These are phyloP conservation scores for Cosmia trapezina DNA, from an alignment of 2,888 invertebrate genomes.

Conservation along the genomic window DNA sequence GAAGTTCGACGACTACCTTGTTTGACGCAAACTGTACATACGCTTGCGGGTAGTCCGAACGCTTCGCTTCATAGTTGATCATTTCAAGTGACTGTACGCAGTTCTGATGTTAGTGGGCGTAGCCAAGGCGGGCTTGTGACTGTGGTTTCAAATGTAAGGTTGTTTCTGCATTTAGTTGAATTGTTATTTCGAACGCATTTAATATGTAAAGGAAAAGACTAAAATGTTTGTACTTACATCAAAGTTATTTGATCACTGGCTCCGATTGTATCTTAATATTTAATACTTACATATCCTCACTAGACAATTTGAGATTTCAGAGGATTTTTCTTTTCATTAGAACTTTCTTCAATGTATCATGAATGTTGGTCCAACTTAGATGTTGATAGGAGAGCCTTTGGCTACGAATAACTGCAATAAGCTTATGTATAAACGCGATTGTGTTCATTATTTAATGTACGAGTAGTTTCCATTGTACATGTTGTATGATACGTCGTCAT, in stretches of 20 bases:
- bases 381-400: constrained; percentile 54
- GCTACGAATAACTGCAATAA: constrained; percentile 72
- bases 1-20: constrained; percentile 88
- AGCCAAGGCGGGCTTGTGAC: constrained; percentile 49
- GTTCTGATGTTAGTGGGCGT: constrained; percentile 53
- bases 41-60: constrained; percentile 77
- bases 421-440: constrained; percentile 76
- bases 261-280: constrained; percentile 28
- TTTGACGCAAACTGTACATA: constrained; percentile 74
- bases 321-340: constrained; percentile 27
- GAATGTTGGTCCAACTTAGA: constrained; percentile 51
- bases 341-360: constrained; percentile 27
- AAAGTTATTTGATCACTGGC: constrained; percentile 28
- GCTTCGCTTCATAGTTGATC: constrained; percentile 68
- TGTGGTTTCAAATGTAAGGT: constrained; percentile 21
- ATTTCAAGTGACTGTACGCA: constrained; percentile 55
- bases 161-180: constrained; percentile 48
- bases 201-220: constrained; percentile 39
- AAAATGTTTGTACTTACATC: constrained; percentile 33
- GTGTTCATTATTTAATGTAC: constrained; percentile 86
- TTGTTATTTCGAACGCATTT: constrained; percentile 34
- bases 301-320: constrained; percentile 20
- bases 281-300: constrained; percentile 39
- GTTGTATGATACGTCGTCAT: constrained; percentile 76
- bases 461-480: constrained; percentile 80